These are phyloP conservation scores for Gobionotothen gibberifrons DNA, from an alignment of 2,797 vertebrate genomes.

Conservation along the genomic window DNA sequence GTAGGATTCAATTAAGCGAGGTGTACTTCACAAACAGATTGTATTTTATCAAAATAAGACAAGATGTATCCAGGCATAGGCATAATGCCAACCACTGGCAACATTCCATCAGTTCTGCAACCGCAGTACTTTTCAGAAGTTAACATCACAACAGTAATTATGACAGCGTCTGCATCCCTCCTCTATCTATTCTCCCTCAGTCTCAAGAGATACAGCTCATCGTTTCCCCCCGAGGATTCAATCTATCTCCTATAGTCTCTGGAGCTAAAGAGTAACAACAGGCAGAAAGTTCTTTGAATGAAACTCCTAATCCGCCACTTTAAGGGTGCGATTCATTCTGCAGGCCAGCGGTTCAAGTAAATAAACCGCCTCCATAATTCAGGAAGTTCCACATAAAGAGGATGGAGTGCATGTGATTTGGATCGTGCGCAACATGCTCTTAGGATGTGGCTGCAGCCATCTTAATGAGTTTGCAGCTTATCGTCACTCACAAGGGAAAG, in stretches of 20 bases:
- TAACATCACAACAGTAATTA: slow-evolving; percentile 41
- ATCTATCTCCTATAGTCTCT: slow-evolving; percentile 41
- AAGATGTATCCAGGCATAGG: slow-evolving; percentile 4
- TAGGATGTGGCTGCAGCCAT: slow-evolving; percentile 71
- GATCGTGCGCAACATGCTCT: slow-evolving; percentile 68
- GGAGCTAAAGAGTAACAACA: slow-evolving; percentile 34
- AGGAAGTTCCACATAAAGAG: slow-evolving; percentile 59
- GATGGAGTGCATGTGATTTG: slow-evolving; percentile 62
- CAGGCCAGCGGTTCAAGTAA: slow-evolving; percentile 45
- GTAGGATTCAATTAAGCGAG: too few species aligned
- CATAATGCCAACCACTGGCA: slow-evolving; percentile 1
- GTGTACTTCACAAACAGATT: too few species aligned
- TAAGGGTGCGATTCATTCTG: slow-evolving; percentile 23
- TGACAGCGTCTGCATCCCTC: slow-evolving; percentile 20
- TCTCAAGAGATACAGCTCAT: slow-evolving; percentile 46
- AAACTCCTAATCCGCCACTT: slow-evolving; percentile 41
- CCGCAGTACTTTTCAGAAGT: slow-evolving; percentile 16
- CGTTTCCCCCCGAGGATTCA: slow-evolving; percentile 41
- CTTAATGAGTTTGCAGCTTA: slow-evolving; percentile 82
- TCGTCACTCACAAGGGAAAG: slow-evolving; percentile 77
- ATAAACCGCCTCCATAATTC: slow-evolving; percentile 63
- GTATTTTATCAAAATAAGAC: neutral
- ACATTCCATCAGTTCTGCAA: slow-evolving; percentile 15
- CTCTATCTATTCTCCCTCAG: slow-evolving; percentile 24
- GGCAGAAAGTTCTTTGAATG: slow-evolving; percentile 22